These are phyloP conservation scores for Drosophila prolongata DNA, from an alignment of 2,888 invertebrate species.

Conservation along the genomic window DNA sequence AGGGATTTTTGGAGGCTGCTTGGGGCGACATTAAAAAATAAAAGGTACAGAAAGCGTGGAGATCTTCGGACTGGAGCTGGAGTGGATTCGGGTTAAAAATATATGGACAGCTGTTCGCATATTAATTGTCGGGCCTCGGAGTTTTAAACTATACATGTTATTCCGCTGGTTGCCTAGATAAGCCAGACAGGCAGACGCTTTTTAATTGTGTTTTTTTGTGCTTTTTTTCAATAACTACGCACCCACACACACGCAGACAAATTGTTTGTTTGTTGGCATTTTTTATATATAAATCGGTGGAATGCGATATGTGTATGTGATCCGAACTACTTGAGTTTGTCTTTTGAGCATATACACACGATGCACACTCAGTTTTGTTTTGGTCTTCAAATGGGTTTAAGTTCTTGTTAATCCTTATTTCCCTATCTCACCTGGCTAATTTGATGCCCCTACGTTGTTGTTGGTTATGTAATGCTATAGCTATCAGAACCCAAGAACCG, in stretches of 20 bases:
- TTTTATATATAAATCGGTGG: not conserved
- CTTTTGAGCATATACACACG: constrained; percentile 12
- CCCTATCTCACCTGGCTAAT: constrained; percentile 5
- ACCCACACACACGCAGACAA: constrained; percentile 30
- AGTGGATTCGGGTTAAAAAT: not conserved
- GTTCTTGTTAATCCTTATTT: not conserved
- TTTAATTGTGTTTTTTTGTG: constrained; percentile 12
- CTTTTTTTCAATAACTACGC: constrained; percentile 44
- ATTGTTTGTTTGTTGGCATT: constrained; percentile 39
- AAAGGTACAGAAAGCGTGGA: constrained; percentile 61
- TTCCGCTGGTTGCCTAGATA: constrained; percentile 55
- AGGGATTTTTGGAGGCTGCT: constrained; percentile 42
- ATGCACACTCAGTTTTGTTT: constrained; percentile 9
- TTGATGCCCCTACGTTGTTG: not conserved
- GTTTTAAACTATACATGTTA: not conserved
- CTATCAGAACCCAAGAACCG: constrained; percentile 15
- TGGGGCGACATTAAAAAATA: constrained; percentile 34
- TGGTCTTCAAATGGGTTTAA: constrained; percentile 2
- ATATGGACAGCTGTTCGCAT: constrained; percentile 21
- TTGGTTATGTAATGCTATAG: constrained; percentile 20
- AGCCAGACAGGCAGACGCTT: constrained; percentile 65
- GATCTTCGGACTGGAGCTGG: constrained; percentile 1
- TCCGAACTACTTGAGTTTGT: constrained; percentile 18
- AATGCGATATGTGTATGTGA: constrained; percentile 2
- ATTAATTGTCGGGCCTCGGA: not conserved